These are phyloP conservation scores for Siniperca undulata DNA, from an alignment of 2,797 vertebrate genomes.

Conservation along the genomic window DNA sequence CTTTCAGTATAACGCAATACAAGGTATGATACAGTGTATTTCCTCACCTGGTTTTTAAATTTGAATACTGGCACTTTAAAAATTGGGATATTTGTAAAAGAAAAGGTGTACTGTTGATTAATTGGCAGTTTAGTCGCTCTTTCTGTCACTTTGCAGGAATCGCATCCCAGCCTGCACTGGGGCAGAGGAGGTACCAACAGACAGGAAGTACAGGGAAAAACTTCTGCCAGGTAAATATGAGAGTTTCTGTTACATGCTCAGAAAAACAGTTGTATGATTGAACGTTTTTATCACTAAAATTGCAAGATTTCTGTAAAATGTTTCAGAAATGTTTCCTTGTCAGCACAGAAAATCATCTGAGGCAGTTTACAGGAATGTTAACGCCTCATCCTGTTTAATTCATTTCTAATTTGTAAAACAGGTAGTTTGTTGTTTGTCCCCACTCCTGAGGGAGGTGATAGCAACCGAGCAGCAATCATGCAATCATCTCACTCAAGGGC, in stretches of 20 bases:
- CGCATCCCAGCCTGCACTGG: slow-evolving; percentile 75
- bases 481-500: too few species aligned
- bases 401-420: not conserved
- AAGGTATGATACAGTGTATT: not conserved
- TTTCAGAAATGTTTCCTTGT: not conserved
- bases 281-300: not conserved
- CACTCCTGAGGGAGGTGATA: not conserved
- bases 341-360: not conserved
- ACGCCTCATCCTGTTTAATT: not conserved
- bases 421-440: not conserved
- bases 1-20: not conserved
- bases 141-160: slow-evolving; percentile 56
- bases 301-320: not conserved
- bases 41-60: not conserved
- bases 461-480: too few species aligned
- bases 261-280: not conserved
- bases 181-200: slow-evolving; percentile 32
- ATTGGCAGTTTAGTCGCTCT: not conserved
- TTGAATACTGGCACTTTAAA: not conserved
- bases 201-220: slow-evolving; percentile 61
- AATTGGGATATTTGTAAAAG: not conserved
- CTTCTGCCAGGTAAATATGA: slow-evolving; percentile 67
- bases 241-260: not conserved
- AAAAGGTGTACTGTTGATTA: not conserved
- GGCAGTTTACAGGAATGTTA: not conserved